These are phyloP conservation scores for Psittacula echo DNA, from an alignment of 2,797 vertebrate genomes.

Conservation along the genomic window DNA sequence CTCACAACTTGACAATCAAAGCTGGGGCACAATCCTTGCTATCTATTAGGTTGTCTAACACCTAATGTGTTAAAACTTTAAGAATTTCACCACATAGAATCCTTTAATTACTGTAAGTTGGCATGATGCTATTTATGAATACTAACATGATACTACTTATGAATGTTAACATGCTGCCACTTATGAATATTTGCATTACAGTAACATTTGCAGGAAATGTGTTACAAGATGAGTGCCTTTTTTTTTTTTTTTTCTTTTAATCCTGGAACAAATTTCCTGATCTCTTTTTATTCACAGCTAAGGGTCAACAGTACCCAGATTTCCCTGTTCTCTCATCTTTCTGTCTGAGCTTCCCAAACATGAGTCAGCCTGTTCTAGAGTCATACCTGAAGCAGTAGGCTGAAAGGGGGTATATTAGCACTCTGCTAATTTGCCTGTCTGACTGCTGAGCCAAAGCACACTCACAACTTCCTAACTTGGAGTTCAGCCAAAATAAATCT, in stretches of 20 bases:
- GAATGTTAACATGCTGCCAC: slow-evolving; percentile 5
- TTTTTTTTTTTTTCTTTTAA: neutral
- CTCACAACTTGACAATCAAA: neutral
- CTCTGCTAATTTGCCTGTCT: slow-evolving; percentile 13
- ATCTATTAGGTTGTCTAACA: slow-evolving; percentile 33
- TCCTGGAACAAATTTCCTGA: neutral
- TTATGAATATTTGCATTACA: neutral
- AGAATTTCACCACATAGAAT: neutral
- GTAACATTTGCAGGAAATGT: neutral
- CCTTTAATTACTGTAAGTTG: slow-evolving; percentile 30
- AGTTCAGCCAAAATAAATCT: slow-evolving; percentile 54
- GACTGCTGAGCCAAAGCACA: slow-evolving; percentile 10
- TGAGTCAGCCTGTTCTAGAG: neutral
- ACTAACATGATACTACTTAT: neutral
- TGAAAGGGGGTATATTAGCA: slow-evolving; percentile 7
- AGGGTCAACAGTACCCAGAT: neutral
- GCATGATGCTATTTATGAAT: neutral
- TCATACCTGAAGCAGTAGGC: slow-evolving; percentile 21
- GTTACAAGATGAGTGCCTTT: neutral
- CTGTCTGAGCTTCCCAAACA: neutral
- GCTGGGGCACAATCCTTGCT: neutral
- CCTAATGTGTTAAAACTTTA: neutral
- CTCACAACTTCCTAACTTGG: slow-evolving; percentile 21
- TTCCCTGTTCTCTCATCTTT: neutral
- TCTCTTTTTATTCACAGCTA: neutral